These are phyloP conservation scores for Catajapyx aquilonaris DNA, from an alignment of 1,140 invertebrate species.

Conservation along the genomic window DNA sequence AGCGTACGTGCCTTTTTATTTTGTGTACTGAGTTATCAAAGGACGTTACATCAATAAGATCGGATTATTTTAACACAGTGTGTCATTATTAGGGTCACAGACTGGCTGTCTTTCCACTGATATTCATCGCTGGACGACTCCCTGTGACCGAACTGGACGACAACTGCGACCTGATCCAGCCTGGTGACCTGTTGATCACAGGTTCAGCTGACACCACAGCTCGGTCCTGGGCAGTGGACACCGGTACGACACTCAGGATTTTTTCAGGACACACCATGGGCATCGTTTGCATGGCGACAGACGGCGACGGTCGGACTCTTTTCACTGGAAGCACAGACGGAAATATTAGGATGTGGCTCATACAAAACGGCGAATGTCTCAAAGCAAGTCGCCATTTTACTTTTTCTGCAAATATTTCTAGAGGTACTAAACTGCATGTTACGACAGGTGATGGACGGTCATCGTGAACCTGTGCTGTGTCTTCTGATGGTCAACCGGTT, in stretches of 20 bases:
- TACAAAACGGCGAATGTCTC: slow-evolving; percentile 20
- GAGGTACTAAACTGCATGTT: no score
- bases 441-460: slow-evolving; percentile 22
- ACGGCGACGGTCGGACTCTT: slow-evolving; percentile 20
- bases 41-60: no score
- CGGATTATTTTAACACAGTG: no score
- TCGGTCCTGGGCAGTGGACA: slow-evolving; percentile 26
- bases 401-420: not conserved
- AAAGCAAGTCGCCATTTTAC: slow-evolving; percentile 7
- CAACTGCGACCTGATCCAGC: slow-evolving; percentile 14
- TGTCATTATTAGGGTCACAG: no score
- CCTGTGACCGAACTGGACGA: slow-evolving; percentile 16
- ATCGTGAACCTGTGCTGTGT: slow-evolving; percentile 27
- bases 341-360: slow-evolving; percentile 26
- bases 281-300: slow-evolving; percentile 26
- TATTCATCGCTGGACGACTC: slow-evolving; percentile 23
- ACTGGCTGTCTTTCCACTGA: slow-evolving; percentile 27
- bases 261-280: slow-evolving; percentile 22
- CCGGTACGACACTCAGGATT: slow-evolving; percentile 18
- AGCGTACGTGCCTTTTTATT: no score
- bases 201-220: slow-evolving; percentile 27
- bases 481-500: slow-evolving; percentile 27
- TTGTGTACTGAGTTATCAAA: no score
- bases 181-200: slow-evolving; percentile 23
- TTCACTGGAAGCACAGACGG: slow-evolving; percentile 27